Evolutionary conservation across 2,888 invertebrate genomes (phyloP).

Genomic region (Clistopyga incitator): DNA sequence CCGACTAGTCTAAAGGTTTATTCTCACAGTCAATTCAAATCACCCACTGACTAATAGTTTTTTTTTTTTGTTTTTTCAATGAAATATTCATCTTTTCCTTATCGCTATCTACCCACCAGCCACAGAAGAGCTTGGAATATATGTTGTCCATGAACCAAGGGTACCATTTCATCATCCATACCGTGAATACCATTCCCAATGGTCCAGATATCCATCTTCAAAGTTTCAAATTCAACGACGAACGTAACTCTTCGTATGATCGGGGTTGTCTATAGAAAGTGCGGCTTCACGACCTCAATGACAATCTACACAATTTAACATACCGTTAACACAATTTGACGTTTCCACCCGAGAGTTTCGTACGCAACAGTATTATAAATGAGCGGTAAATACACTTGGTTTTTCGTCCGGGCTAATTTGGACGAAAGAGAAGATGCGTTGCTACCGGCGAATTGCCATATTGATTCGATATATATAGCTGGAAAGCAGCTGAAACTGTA

Average conservation of each 20-base stretch:
- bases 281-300: neutral
- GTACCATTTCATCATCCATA: neutral
- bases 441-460: conserved; percentile 23
- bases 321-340: neutral
- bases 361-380: no score
- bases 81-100: no score
- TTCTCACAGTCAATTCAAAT: neutral
- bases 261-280: neutral
- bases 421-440: neutral
- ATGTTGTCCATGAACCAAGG: neutral
- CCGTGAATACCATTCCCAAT: neutral
- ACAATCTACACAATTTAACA: neutral
- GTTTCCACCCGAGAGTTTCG: neutral
- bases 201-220: neutral
- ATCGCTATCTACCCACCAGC: neutral
- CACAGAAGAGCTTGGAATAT: neutral
- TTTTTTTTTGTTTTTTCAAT: no score
- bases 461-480: conserved; percentile 16
- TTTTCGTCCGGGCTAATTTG: neutral
- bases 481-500: neutral
- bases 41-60: no score
- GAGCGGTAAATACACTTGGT: neutral
- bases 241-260: neutral
- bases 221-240: neutral
- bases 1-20: neutral